A percentile compares a stretch with the other conserved stretches of the same genome.
These are phyloP conservation scores for Epizoanthus fatuus DNA, from an alignment of 92 coral and sea anemone genomes.

Conservation along the genomic window DNA sequence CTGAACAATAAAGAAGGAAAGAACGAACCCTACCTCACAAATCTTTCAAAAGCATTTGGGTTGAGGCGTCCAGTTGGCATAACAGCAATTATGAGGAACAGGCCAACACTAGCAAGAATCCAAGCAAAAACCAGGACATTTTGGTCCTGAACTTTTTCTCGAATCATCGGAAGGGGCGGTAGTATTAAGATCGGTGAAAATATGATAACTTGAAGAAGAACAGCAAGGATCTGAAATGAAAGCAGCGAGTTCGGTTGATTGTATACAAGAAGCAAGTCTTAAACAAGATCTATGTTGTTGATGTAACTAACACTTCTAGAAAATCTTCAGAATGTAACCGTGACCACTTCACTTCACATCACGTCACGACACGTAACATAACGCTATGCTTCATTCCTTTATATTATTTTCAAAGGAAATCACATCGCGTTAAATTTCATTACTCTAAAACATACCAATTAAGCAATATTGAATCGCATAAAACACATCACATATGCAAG, in stretches of 20 bases:
- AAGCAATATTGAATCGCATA: too few species aligned
- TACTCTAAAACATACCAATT: too few species aligned
- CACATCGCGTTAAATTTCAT: too few species aligned
- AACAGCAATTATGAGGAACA: constrained; percentile 66
- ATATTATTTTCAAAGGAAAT: too few species aligned
- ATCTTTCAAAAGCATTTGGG: constrained; percentile 63
- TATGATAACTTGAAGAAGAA: constrained; percentile 21
- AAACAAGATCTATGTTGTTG: neutral
- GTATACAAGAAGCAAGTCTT: too few species aligned
- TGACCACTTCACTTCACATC: neutral
- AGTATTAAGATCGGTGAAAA: constrained; percentile 37
- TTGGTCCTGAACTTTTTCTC: constrained; percentile 4
- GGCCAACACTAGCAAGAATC: constrained; percentile 30
- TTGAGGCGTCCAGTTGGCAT: constrained; percentile 72
- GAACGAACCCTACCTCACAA: constrained; percentile 62
- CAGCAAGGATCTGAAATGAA: constrained; percentile 37
- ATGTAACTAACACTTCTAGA: neutral
- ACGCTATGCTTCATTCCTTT: too few species aligned
- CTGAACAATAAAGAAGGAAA: too few species aligned
- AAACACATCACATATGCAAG: too few species aligned
- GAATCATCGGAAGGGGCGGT: constrained; percentile 43
- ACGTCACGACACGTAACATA: too few species aligned
- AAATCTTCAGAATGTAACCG: too few species aligned
- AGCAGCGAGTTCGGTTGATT: too few species aligned
- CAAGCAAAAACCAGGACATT: constrained; percentile 54